Conservation (phyloP, 1,140 invertebrate species). For the Drosophila kanapiae region DNA sequence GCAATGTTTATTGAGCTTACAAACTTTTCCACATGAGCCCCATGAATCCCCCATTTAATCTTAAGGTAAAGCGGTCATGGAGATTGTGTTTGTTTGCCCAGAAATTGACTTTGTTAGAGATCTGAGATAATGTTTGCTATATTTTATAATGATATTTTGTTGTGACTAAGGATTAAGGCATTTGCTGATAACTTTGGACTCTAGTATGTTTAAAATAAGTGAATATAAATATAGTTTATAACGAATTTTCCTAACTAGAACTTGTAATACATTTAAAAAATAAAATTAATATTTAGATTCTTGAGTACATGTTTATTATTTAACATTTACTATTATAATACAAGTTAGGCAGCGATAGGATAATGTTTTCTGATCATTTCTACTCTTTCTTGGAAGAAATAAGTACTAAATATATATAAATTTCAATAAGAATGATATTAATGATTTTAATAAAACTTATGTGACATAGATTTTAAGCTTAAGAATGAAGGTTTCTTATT, state of each 20-base stretch:
- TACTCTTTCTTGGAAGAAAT: not conserved
- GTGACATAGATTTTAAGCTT: no score
- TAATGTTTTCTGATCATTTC: not conserved
- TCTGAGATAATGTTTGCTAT: not conserved
- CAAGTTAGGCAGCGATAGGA: not conserved
- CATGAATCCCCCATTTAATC: constrained; percentile 19
- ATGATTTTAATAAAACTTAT: no score
- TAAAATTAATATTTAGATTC: not conserved
- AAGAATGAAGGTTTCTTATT: no score
- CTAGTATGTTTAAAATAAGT: not conserved
- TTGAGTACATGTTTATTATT: no score
- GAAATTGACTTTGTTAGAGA: constrained; percentile 11
- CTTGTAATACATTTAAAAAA: not conserved
- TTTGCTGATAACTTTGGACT: not conserved
- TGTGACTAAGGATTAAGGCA: no score
- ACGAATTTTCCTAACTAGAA: not conserved
- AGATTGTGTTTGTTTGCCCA: constrained; percentile 12
- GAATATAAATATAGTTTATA: not conserved
- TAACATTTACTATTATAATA: not conserved
- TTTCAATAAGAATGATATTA: not conserved
- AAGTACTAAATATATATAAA: not conserved
- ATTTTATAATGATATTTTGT: not conserved
- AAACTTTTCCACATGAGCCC: constrained; percentile 46
- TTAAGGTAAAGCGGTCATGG: constrained; percentile 50
- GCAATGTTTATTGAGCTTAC: constrained; percentile 78